phyloP scores from a whole-genome alignment of 2,888 invertebrate species.

The Biston stratarius region DNA sequence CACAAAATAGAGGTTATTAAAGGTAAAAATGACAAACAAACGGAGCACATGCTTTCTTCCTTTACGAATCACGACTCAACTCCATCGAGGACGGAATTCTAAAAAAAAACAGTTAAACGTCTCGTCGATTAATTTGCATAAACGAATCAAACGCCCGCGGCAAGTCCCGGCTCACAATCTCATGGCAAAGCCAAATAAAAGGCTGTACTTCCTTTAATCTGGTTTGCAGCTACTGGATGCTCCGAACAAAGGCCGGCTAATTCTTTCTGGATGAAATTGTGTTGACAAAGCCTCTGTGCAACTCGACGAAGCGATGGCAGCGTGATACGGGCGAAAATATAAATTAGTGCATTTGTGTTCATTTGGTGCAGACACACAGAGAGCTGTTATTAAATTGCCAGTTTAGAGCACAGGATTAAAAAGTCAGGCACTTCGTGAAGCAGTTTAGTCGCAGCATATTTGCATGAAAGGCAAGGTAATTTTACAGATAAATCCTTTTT shows the following conservation, averaged over 20 bases:
- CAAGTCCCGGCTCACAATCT: background rate
- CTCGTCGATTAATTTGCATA: conserved; percentile 28
- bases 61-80: too few species aligned
- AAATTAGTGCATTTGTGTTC: background rate
- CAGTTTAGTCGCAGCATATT: background rate
- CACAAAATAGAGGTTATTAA: too few species aligned
- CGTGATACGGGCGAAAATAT: background rate
- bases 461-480: background rate
- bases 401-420: background rate
- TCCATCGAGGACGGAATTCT: background rate
- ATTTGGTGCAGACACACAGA: background rate
- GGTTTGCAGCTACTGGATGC: conserved; percentile 22
- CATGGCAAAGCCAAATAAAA: conserved; percentile 12
- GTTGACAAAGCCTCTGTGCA: conserved; percentile 36
- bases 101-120: conserved; percentile 12
- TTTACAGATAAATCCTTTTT: background rate
- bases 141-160: conserved; percentile 19
- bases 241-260: conserved; percentile 22
- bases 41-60: too few species aligned
- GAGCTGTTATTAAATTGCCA: background rate
- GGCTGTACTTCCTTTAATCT: conserved; percentile 18
- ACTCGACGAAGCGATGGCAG: conserved; percentile 31
- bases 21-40: too few species aligned
- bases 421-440: background rate
- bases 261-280: conserved; percentile 38